Evolutionary conservation across 1,140 invertebrate species (phyloP).

Genomic region (Caenorhabditis latens): DNA sequence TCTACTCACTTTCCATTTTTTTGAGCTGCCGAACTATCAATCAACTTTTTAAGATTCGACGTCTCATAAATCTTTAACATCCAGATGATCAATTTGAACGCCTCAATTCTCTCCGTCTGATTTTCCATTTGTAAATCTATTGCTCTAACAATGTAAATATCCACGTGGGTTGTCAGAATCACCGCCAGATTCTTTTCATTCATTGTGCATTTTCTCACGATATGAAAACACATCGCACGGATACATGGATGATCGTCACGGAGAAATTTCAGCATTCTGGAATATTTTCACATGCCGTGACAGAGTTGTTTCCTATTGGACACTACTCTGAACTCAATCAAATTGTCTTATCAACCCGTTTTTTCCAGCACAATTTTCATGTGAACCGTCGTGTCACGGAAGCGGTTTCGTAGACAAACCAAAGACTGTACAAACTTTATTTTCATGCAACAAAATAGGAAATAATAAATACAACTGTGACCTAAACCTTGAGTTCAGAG

Average conservation of each 20-base stretch:
- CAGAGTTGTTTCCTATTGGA: not conserved
- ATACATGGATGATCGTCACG: constrained; percentile 57
- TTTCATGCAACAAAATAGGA: no score
- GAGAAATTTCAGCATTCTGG: constrained; percentile 52
- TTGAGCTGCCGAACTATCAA: constrained; percentile 43
- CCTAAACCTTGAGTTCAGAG: constrained; percentile 12
- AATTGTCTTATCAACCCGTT: no score
- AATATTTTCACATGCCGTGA: not conserved
- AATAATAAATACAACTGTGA: not conserved
- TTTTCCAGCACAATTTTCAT: no score
- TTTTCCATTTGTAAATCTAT: constrained; percentile 57
- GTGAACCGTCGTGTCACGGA: no score
- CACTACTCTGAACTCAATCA: constrained; percentile 2
- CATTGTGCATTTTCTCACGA: constrained; percentile 58
- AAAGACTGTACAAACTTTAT: no score
- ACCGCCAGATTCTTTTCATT: constrained; percentile 59
- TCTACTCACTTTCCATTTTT: constrained; percentile 57
- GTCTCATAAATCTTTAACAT: constrained; percentile 53
- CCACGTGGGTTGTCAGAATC: constrained; percentile 59
- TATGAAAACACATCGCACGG: constrained; percentile 60
- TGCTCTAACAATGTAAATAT: constrained; percentile 61
- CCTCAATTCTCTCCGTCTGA: constrained; percentile 54
- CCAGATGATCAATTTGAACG: constrained; percentile 50
- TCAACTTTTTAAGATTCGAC: constrained; percentile 61
- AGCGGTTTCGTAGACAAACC: no score